A percentile compares a stretch with the other conserved stretches of the same genome.
phyloP scores from a whole-genome alignment of 2,797 vertebrate species.

The Zenarchopterus dispar region DNA sequence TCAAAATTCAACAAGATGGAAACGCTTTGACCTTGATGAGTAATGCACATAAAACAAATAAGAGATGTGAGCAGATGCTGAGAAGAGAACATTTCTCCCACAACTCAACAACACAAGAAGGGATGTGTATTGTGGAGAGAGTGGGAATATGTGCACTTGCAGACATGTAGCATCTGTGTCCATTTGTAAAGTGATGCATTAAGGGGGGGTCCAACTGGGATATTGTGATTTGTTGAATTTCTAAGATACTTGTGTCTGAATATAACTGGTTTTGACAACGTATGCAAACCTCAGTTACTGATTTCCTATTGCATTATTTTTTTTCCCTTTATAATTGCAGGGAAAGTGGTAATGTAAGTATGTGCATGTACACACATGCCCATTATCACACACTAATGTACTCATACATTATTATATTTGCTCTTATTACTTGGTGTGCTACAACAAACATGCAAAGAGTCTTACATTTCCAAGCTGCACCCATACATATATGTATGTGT shows the following conservation, averaged over 20 bases:
- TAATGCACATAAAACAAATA: conserved; percentile 32
- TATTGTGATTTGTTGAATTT: no score
- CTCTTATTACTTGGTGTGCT: conserved; percentile 50
- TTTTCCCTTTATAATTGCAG: no score
- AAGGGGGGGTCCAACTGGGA: no score
- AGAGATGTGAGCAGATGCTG: conserved; percentile 32
- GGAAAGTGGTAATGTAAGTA: no score
- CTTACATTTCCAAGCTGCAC: conserved; percentile 52
- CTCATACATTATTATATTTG: conserved; percentile 8
- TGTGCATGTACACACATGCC: neutral
- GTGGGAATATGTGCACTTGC: conserved; percentile 8
- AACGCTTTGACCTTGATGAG: conserved; percentile 7
- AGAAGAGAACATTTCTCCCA: conserved; percentile 5
- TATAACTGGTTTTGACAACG: no score
- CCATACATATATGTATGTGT: neutral
- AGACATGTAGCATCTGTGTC: no score
- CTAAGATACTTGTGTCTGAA: no score
- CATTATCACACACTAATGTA: conserved; percentile 9
- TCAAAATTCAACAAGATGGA: conserved; percentile 4
- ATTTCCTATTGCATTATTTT: neutral
- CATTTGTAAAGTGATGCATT: no score
- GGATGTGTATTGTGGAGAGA: neutral
- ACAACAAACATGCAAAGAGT: conserved; percentile 54
- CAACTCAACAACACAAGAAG: conserved; percentile 10
- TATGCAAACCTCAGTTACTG: neutral